Evolutionary conservation across 2,113 vertebrate genomes (phyloP).

Genomic region (Picathartes gymnocephalus): DNA sequence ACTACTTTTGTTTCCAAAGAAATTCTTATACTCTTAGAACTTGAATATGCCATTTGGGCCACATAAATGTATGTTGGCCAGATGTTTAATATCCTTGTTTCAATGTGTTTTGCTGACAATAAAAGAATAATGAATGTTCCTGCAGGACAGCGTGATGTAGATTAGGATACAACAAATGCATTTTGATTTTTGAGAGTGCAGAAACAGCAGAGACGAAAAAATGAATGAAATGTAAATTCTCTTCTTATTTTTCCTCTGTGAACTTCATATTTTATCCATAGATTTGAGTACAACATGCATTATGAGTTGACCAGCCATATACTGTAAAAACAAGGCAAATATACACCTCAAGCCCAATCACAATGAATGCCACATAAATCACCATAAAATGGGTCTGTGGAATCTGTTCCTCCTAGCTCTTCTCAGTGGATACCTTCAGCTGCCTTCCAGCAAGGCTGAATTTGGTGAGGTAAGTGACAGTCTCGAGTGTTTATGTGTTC

Average conservation of each 20-base stretch:
- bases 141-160: conserved; percentile 27
- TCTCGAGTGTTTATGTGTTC: neutral
- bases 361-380: neutral
- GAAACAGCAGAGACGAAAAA: neutral
- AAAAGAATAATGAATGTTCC: conserved; percentile 39
- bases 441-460: neutral
- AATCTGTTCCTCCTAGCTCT: neutral
- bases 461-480: neutral
- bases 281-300: neutral
- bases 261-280: neutral
- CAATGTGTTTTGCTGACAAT: conserved; percentile 45
- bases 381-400: neutral
- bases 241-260: conserved; percentile 18
- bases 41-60: conserved; percentile 46
- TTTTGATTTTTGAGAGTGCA: neutral
- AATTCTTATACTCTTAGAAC: neutral
- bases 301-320: neutral
- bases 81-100: conserved; percentile 44
- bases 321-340: neutral
- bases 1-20: conserved; percentile 15
- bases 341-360: neutral
- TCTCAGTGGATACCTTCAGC: neutral
- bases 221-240: neutral
- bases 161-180: conserved; percentile 28
- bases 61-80: conserved; percentile 41